phyloP scores from a whole-genome alignment of 30 jellyfish, hydroid and myxozoan genomes.

The Aurelia coerulea region DNA sequence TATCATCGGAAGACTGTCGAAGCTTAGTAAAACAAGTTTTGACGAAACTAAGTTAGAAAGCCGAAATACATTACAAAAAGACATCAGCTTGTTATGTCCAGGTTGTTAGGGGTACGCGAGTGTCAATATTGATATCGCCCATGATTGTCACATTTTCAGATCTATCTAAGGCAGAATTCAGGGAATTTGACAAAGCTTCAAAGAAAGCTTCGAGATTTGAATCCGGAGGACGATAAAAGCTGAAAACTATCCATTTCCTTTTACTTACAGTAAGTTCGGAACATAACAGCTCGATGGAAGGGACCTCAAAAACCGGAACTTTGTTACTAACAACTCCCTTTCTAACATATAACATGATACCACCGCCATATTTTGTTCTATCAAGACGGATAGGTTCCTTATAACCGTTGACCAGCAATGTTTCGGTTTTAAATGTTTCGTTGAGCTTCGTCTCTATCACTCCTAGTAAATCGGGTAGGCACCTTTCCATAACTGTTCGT shows the following conservation, averaged over 20 bases:
- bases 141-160: not conserved
- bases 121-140: not conserved
- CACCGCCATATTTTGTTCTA: conserved; percentile 41
- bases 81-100: not conserved
- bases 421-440: conserved; percentile 5
- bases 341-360: conserved; percentile 19
- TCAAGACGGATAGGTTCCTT: conserved; percentile 42
- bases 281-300: too few relatives aligned
- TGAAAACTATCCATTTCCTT: not conserved
- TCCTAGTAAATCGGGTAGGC: conserved; percentile 42
- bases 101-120: not conserved
- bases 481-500: conserved; percentile 4
- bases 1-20: not conserved
- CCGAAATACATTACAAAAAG: not conserved
- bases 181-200: not conserved
- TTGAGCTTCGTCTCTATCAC: conserved; percentile 13
- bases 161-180: not conserved
- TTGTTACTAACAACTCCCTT: not conserved
- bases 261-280: too few relatives aligned
- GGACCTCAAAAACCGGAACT: not conserved
- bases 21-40: not conserved
- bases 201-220: not conserved
- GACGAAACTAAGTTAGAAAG: not conserved
- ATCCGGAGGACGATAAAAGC: not conserved
- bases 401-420: conserved; percentile 3